Evolutionary conservation across 2,888 invertebrate species (phyloP).

Genomic region (Clitarchus hookeri): DNA sequence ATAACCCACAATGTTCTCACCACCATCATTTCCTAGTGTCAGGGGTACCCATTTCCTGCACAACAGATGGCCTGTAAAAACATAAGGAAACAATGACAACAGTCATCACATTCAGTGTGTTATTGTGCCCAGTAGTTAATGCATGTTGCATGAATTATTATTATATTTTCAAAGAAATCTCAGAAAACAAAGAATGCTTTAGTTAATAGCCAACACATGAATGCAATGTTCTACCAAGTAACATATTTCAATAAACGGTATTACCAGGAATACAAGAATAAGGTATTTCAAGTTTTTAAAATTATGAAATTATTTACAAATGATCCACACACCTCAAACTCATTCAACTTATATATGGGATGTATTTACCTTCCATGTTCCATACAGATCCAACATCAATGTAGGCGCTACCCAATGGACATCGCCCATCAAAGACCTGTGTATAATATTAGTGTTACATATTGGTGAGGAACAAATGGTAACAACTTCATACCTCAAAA

Average conservation of each 20-base stretch:
- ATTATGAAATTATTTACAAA: neutral
- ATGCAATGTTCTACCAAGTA: neutral
- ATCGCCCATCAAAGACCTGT: neutral
- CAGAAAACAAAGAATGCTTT: neutral
- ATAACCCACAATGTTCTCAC: neutral
- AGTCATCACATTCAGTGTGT: neutral
- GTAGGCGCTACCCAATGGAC: neutral
- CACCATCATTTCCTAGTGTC: neutral
- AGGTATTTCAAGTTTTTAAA: neutral
- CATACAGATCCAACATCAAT: neutral
- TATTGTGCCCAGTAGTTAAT: neutral
- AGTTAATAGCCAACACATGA: neutral
- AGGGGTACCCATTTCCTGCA: neutral
- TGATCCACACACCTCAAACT: neutral
- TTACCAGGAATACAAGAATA: too few species aligned
- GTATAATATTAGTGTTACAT: neutral
- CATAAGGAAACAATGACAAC: neutral
- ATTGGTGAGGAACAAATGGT: neutral
- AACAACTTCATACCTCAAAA: too few species aligned
- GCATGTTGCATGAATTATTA: too few species aligned
- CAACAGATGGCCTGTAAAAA: neutral
- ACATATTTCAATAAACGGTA: neutral
- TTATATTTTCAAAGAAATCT: neutral
- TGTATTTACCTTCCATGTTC: neutral
- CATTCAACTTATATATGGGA: too few species aligned